A percentile compares a stretch with the other conserved stretches of the same genome.
These are phyloP conservation scores for Allacma fusca DNA, from an alignment of 2,888 invertebrate species.

Conservation along the genomic window DNA sequence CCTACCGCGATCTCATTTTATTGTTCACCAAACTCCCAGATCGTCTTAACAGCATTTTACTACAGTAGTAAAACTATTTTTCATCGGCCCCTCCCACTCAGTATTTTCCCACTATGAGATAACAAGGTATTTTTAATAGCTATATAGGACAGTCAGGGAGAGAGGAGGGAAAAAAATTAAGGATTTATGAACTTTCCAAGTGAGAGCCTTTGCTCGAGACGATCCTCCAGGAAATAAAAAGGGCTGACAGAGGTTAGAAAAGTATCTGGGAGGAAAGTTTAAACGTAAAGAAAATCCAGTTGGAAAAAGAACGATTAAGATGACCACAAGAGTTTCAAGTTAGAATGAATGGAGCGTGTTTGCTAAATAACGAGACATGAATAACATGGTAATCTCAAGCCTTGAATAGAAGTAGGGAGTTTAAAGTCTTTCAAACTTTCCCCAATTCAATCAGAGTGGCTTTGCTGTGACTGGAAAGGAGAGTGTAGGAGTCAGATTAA, in stretches of 20 bases:
- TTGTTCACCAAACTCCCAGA: neutral
- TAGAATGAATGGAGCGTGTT: neutral
- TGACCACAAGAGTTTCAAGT: neutral
- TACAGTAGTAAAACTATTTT: conserved; percentile 12
- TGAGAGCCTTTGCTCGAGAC: neutral
- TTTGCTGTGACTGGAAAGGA: no score
- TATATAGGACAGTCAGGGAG: neutral
- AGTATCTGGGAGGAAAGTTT: neutral
- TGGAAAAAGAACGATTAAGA: neutral
- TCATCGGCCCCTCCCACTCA: neutral
- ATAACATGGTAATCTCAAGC: neutral
- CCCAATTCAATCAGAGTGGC: no score
- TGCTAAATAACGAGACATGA: neutral
- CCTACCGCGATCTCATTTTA: neutral
- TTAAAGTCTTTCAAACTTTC: no score
- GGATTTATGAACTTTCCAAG: conserved; percentile 6
- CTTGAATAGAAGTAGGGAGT: neutral
- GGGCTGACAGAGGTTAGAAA: neutral
- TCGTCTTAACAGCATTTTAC: neutral
- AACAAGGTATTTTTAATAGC: neutral
- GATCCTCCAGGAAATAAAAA: neutral
- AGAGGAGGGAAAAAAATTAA: neutral
- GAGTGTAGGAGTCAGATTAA: no score
- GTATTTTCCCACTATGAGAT: neutral
- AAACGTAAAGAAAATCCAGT: conserved; percentile 4